A percentile compares a stretch with the other conserved stretches of the same genome.
Conservation (phyloP, 2,888 invertebrate genomes). For the Orthosia gracilis region DNA sequence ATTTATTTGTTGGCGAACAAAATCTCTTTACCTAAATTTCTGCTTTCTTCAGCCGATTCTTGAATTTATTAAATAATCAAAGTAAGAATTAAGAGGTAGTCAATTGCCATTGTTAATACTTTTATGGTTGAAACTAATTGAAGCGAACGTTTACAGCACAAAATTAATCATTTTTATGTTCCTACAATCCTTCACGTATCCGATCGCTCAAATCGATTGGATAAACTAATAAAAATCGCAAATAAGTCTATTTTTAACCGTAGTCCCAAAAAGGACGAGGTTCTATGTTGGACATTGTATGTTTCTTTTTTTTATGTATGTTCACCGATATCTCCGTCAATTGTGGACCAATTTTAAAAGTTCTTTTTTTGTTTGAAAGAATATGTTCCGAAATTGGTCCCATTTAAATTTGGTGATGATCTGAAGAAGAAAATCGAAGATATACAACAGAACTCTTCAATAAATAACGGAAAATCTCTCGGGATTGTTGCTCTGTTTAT, state of each 20-base stretch:
- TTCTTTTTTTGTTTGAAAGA: no score
- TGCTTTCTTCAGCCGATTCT: not conserved
- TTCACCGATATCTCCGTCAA: no score
- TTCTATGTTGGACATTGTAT: no score
- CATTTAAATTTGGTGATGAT: no score
- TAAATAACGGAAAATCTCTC: no score
- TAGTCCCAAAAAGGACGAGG: no score
- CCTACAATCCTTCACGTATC: slow-evolving; percentile 27
- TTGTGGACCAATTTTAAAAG: no score
- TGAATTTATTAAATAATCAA: slow-evolving; percentile 8
- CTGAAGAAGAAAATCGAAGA: no score
- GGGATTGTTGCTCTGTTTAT: no score
- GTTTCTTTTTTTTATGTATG: no score
- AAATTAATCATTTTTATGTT: slow-evolving; percentile 40
- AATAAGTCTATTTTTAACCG: slow-evolving; percentile 22
- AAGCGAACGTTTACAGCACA: slow-evolving; percentile 23
- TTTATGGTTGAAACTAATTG: slow-evolving; percentile 42
- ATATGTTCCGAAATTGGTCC: no score
- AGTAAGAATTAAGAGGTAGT: slow-evolving; percentile 19
- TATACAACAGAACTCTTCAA: no score
- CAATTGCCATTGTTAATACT: slow-evolving; percentile 27
- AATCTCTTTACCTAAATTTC: not conserved
- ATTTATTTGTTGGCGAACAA: not conserved
- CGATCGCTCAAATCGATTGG: slow-evolving; percentile 24
- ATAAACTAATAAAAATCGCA: slow-evolving; percentile 36